Percentiles rank a stretch among this genome's conserved stretches.
These are phyloP conservation scores for Percopsis omiscomaycus DNA, from an alignment of 2,797 vertebrate genomes.

Conservation along the genomic window DNA sequence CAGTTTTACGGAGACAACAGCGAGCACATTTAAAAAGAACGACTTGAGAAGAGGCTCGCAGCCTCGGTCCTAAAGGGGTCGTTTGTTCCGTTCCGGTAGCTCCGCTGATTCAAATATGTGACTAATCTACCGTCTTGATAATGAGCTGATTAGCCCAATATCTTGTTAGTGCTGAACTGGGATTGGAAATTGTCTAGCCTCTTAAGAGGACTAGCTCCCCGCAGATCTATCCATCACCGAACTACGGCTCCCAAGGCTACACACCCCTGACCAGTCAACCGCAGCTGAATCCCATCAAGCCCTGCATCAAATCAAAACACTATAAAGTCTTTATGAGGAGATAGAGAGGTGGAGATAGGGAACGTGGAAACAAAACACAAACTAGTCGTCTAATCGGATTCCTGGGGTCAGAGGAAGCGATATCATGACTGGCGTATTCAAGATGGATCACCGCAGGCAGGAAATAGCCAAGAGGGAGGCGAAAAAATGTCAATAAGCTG, in stretches of 20 bases:
- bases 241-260: slow-evolving; percentile 69
- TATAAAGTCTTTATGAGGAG: slow-evolving; percentile 77
- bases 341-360: slow-evolving; percentile 58
- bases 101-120: slow-evolving; percentile 66
- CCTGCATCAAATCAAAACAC: slow-evolving; percentile 79
- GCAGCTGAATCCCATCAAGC: slow-evolving; percentile 74
- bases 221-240: slow-evolving; percentile 66
- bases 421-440: slow-evolving; percentile 78
- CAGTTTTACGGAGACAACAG: slow-evolving; percentile 46
- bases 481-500: slow-evolving; percentile 70
- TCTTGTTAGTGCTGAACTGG: slow-evolving; percentile 71
- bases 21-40: slow-evolving; percentile 30
- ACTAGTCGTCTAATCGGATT: slow-evolving; percentile 76
- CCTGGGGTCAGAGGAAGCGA: slow-evolving; percentile 68
- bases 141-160: slow-evolving; percentile 75
- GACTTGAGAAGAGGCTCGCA: slow-evolving; percentile 51
- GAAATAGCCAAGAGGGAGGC: slow-evolving; percentile 59
- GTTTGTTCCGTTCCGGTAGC: slow-evolving; percentile 66
- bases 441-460: slow-evolving; percentile 74
- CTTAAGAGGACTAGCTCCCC: slow-evolving; percentile 61
- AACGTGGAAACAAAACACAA: slow-evolving; percentile 61
- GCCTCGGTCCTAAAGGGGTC: slow-evolving; percentile 64
- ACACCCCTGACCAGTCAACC: slow-evolving; percentile 64
- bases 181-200: slow-evolving; percentile 60
- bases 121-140: slow-evolving; percentile 68